These are phyloP conservation scores for Diadegma fenestrale DNA, from an alignment of 2,888 invertebrate species.

Conservation along the genomic window DNA sequence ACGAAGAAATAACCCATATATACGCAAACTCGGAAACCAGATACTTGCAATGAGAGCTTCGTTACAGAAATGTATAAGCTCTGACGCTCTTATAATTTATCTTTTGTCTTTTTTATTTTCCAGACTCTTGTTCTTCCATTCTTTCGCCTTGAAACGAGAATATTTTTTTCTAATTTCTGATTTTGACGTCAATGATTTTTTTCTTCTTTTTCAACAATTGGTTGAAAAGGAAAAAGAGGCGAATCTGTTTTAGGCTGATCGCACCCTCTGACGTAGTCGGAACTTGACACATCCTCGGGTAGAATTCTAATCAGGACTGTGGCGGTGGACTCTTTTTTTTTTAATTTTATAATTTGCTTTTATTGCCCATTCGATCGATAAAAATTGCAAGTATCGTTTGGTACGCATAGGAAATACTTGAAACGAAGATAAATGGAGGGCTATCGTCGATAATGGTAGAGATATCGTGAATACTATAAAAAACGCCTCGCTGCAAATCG, in stretches of 20 bases:
- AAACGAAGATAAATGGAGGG: not conserved
- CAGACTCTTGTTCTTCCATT: not conserved
- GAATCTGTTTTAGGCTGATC: no score
- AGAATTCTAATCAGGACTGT: no score
- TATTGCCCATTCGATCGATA: not conserved
- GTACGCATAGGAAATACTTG: not conserved
- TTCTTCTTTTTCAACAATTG: not conserved
- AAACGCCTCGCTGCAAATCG: not conserved
- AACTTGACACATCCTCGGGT: no score
- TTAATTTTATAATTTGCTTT: no score
- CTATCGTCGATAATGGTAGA: not conserved
- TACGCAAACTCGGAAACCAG: constrained; percentile 62
- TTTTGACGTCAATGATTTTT: not conserved
- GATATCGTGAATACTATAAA: not conserved
- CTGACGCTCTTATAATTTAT: constrained; percentile 44
- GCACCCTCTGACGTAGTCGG: no score
- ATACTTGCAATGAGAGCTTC: constrained; percentile 67
- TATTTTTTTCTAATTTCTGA: not conserved
- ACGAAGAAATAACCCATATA: constrained; percentile 11
- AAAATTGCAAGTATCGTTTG: not conserved
- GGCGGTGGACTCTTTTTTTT: no score
- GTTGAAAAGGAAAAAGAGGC: no score
- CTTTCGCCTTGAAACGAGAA: not conserved
- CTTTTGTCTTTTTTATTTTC: not conserved
- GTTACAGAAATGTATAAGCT: constrained; percentile 55